Evolutionary conservation across 2,113 vertebrate species (phyloP), one percentile per base, ranked within the genome.

Genomic region (Corythornis cristatus): DNA sequence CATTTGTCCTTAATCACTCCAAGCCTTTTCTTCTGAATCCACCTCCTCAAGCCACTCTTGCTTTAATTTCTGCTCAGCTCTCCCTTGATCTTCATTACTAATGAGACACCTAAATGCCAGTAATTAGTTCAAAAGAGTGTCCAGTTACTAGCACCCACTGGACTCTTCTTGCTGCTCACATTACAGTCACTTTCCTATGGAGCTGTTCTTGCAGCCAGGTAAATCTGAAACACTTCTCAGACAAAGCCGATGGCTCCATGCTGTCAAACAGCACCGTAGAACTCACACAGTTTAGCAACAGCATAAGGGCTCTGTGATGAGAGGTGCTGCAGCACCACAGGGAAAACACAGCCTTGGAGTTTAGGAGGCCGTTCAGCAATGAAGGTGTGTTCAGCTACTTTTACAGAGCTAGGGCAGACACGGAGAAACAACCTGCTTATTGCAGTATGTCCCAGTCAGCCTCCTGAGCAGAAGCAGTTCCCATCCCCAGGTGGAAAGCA

Each of bases 391-490:
- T 91, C 76, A 67, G 90, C 58, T 48, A 4, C 71, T 84, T 15
- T 75, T 8, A 53, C 67, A 68, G 91, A 15, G 29, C 78, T 67
- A 71, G 86, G 5, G 37, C 92, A 94, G 93, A 96, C 93, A 90
- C 6, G 6, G 51, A 33, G 70, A 93, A 80, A 89, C 86, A 96
- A 95, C 90, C 62, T 85, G 83, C 92, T 95, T 93, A 90, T 88
- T 54, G 29, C 92, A 88, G 90, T 50, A 61, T 6, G 77, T 84
- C 80, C 89, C 89, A 72, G 92, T 90, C 91, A 79, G 83, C 58
- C 80, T 86, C 70, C 66, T 29, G 61, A 92, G 83, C 12, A 1
- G 40, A 57, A 90, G 74, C 62, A 33, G 85, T 77, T 85, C 67
- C 92, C 65, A 22, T 54, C 82, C 89, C 89, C 86, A 90, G 83